A percentile compares a stretch with the other conserved stretches of the same genome.
These are phyloP conservation scores for Lamproptera curius DNA, from an alignment of 2,888 invertebrate genomes.

Conservation along the genomic window DNA sequence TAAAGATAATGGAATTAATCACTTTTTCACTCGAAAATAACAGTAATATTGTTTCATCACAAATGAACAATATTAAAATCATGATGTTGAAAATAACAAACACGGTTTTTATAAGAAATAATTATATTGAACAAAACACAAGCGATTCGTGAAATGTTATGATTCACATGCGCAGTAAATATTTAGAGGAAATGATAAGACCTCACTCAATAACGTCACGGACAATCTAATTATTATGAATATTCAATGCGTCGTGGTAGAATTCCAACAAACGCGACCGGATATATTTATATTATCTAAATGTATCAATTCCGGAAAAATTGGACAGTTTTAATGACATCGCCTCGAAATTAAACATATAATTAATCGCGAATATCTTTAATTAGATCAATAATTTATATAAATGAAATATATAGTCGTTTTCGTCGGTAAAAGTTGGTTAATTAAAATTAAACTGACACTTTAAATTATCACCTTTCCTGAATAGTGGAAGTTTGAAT, in stretches of 20 bases:
- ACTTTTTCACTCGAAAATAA: no score
- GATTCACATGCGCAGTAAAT: slow-evolving; percentile 11
- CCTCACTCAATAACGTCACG: slow-evolving; percentile 4
- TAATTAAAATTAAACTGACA: no score
- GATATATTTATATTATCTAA: slow-evolving; percentile 8
- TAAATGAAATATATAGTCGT: no score
- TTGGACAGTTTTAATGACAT: slow-evolving; percentile 10
- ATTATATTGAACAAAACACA: no score
- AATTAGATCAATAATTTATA: not conserved
- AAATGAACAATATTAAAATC: no score
- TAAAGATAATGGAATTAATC: no score
- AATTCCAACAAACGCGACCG: slow-evolving; percentile 12
- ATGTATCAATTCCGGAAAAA: slow-evolving; percentile 8
- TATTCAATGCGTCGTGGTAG: slow-evolving; percentile 7
- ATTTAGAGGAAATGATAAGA: slow-evolving; percentile 19
- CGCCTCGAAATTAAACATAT: not conserved
- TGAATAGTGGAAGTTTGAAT: not conserved
- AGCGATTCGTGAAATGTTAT: not conserved
- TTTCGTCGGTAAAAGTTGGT: no score
- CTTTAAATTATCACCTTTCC: no score
- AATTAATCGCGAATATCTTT: not conserved
- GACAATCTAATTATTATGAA: slow-evolving; percentile 17
- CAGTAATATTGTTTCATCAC: no score
- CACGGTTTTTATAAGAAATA: no score
- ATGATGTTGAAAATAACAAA: no score